A percentile compares a stretch with the other conserved stretches of the same genome.
Evolutionary conservation across 2,113 vertebrate species (phyloP).

Genomic region (Psittacus erithacus): DNA sequence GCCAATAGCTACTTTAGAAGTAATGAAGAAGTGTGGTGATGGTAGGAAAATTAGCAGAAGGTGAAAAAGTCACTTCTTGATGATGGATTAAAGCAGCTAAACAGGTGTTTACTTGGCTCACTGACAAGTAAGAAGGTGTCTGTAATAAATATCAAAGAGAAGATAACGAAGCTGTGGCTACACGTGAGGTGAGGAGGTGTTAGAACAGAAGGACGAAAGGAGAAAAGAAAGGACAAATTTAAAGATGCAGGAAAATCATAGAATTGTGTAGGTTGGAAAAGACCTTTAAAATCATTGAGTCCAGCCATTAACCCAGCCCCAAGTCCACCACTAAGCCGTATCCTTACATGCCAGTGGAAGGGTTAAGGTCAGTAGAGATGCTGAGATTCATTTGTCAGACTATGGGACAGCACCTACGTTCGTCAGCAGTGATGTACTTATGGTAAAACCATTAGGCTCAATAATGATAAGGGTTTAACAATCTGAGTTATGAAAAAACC

Average conservation of each 20-base stretch:
- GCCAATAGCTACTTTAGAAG: slow-evolving; percentile 10
- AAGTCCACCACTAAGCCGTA: rapidly evolving
- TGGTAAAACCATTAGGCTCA: not conserved
- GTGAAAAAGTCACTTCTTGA: slow-evolving; percentile 14
- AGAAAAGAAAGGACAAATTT: not conserved
- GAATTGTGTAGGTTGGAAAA: not conserved
- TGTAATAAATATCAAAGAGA: not conserved
- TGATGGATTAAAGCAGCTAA: slow-evolving; percentile 20
- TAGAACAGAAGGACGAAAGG: not conserved
- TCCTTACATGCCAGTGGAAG: not conserved
- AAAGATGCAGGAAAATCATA: not conserved
- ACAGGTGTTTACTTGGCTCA: slow-evolving; percentile 3
- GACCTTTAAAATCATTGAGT: not conserved
- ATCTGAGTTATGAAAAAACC: not conserved
- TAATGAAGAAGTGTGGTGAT: not conserved
- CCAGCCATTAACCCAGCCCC: not conserved
- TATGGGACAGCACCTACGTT: rapidly evolving
- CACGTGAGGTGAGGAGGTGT: not conserved
- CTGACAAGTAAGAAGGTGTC: not conserved
- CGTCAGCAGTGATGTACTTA: rapidly evolving
- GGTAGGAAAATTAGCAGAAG: slow-evolving; percentile 9
- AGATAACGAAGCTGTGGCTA: not conserved
- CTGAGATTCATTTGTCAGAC: not conserved
- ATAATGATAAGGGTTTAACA: not conserved
- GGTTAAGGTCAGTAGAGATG: rapidly evolving